phyloP scores from a whole-genome alignment of 2,113 vertebrate genomes.

The Alligator sinensis region DNA sequence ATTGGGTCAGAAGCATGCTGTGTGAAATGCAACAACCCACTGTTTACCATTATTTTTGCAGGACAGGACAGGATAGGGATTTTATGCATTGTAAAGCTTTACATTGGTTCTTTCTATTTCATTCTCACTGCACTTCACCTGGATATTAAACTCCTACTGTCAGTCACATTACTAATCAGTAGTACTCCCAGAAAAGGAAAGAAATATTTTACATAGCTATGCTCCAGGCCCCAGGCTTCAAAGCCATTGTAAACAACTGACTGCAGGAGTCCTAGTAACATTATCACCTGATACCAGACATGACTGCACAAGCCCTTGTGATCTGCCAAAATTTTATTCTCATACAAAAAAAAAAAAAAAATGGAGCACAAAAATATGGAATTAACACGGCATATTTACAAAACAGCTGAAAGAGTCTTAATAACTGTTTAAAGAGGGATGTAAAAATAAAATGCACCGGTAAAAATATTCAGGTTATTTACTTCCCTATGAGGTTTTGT shows the following conservation, averaged over 20 bases:
- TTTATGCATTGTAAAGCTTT: not conserved
- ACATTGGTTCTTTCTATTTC: not conserved
- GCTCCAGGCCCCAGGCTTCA: not conserved
- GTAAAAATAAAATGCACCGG: fast-evolving
- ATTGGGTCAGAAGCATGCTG: fast-evolving
- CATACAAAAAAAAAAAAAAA: not conserved
- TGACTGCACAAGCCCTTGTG: not conserved
- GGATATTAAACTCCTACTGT: not conserved
- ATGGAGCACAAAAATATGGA: no score
- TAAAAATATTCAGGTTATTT: fast-evolving
- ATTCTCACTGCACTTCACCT: not conserved
- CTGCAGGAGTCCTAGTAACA: not conserved
- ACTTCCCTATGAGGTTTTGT: not conserved
- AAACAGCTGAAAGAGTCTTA: not conserved
- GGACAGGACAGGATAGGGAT: fast-evolving
- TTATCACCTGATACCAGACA: not conserved
- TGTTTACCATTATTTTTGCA: fast-evolving
- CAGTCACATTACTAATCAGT: not conserved
- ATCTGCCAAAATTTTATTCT: not conserved
- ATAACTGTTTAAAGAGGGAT: not conserved
- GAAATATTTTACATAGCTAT: not conserved
- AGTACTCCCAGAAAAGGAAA: not conserved
- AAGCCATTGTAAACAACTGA: not conserved
- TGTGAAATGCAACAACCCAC: not conserved
- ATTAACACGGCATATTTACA: not conserved